Conservation (phyloP, 1,140 invertebrate species). For the Brachionus manjavacas region DNA sequence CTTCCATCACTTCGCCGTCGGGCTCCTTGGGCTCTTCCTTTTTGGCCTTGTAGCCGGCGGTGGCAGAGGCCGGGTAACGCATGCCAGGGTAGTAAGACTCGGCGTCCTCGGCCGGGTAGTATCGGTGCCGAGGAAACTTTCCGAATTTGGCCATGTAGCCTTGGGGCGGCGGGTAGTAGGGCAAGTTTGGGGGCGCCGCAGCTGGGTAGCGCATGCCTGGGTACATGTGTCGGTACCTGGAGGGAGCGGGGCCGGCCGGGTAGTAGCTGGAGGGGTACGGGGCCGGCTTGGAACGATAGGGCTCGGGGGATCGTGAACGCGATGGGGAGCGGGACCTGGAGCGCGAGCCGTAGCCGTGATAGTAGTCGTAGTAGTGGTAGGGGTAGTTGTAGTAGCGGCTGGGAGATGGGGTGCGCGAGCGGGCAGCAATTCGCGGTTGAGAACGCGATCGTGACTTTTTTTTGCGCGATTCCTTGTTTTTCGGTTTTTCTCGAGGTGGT, state of each 20-base stretch:
- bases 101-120: neutral
- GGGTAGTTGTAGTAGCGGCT: neutral
- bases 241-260: neutral
- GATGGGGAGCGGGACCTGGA: neutral
- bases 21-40: neutral
- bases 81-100: neutral
- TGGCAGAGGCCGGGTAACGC: neutral
- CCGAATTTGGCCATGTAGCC: neutral
- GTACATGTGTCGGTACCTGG: neutral
- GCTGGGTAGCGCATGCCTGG: neutral
- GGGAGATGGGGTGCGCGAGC: neutral
- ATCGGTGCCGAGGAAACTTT: neutral
- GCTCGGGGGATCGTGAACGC: neutral
- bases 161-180: neutral
- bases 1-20: neutral
- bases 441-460: neutral
- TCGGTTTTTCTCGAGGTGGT: neutral
- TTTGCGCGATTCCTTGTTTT: neutral
- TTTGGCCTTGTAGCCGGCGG: neutral
- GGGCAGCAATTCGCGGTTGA: neutral
- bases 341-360: neutral
- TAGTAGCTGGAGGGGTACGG: neutral
- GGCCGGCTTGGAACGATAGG: neutral
- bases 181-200: neutral
- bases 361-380: conserved; percentile 15